A percentile compares a stretch with the other conserved stretches of the same genome.
phyloP scores from a whole-genome alignment of 2,888 invertebrate species.

The Acronicta alni region DNA sequence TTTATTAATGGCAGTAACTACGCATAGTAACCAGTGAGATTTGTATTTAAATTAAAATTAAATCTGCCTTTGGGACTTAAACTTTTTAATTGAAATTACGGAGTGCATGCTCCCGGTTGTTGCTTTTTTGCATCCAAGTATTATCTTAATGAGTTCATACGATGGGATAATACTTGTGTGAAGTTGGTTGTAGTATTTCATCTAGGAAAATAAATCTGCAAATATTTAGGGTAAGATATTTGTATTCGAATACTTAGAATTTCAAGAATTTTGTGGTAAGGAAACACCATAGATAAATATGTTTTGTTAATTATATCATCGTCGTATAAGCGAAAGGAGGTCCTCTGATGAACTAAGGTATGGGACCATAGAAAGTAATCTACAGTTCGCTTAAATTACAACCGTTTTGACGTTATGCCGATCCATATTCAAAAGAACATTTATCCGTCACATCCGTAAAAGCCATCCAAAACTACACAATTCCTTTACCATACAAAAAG shows the following conservation, averaged over 20 bases:
- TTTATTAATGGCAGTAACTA: slow-evolving; percentile 57
- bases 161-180: background rate
- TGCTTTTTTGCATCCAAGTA: background rate
- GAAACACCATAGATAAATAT: no score
- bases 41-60: slow-evolving; percentile 54
- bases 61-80: slow-evolving; percentile 35
- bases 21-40: slow-evolving; percentile 28
- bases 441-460: background rate
- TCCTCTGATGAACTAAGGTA: no score
- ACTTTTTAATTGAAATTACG: slow-evolving; percentile 42
- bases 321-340: no score
- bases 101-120: background rate
- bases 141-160: background rate
- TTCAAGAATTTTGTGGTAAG: no score
- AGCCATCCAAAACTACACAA: background rate
- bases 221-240: no score
- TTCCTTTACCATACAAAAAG: slow-evolving; percentile 15
- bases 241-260: no score
- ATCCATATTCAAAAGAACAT: background rate
- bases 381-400: no score
- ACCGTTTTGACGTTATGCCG: no score
- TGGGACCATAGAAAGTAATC: no score
- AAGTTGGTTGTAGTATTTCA: background rate
- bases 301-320: no score
- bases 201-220: background rate